Base-by-base conservation (phyloP, 2,797 vertebrate species). In the Neosalanx taihuensis region DNA sequence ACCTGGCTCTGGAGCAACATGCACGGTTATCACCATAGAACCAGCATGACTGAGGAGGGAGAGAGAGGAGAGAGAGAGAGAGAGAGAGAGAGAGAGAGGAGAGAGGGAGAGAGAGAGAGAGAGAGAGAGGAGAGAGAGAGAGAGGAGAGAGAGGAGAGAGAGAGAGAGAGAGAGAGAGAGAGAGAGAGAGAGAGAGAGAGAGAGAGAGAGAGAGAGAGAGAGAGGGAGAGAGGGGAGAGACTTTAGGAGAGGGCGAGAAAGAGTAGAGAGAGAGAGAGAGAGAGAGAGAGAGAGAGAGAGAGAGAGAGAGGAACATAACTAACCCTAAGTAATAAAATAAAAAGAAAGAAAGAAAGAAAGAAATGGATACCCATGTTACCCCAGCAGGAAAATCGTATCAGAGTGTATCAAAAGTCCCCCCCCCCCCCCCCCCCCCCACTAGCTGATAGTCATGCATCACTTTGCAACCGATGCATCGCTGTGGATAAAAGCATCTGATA, bases 11-110 rank as follows among this genome's bases (percentile, higher is more conserved):
- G 71, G 84, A 76, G 72, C 85, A 86, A 84, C 85, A 83, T 82
- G 75, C 80, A 85, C 74, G 72, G 71, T 89, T 89, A 87, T 89
- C 86, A 74, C 83, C 80, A 79, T 85, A 81, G 78, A 79, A 72
- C 80, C 77, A 68, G 83, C 72, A 84, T 83, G 68, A 72, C 69
- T 74, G 74, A 81, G n/a, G 49, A 30, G 57, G 53, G 71, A 20
- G 33, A 65, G 56, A 29, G 35, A 20, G 53, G 60, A 41, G 17
- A 23, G 33, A 20, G 64, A 29, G 63, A 33, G 59, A 51, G 69
- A 63, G 59, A 63, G 69, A 51, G 29, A 61, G 23, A 30, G 23
- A 41, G 7, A 46, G 15, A 33, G 31, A 33, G 46, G 69, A 63
- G 23, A 26, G 23, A 26, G 23, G 23, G 23, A 26, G 23, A 26